Percentiles rank a stretch among this genome's conserved stretches.
Conservation (phyloP, 2,113 vertebrate genomes). For the Plecotus auritus region DNA sequence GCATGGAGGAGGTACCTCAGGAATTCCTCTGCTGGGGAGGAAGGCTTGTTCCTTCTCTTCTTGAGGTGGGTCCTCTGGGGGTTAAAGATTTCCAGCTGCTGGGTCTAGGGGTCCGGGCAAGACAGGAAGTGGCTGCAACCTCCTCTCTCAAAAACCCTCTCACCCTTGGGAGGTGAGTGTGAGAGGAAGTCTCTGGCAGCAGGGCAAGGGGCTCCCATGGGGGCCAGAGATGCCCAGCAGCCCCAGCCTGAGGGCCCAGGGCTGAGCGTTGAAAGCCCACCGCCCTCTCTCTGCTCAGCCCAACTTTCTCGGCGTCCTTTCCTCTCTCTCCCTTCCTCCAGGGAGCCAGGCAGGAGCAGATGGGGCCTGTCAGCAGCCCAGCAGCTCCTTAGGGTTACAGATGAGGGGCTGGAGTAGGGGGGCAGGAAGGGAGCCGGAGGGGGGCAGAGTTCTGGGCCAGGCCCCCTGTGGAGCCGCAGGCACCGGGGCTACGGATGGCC, state of each 20-base stretch:
- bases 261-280: neutral
- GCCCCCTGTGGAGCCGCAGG: neutral
- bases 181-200: neutral
- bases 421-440: neutral
- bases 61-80: neutral
- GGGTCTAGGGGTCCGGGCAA: neutral
- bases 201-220: neutral
- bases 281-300: neutral
- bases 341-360: conserved; percentile 37
- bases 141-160: neutral
- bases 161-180: neutral
- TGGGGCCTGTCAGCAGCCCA: conserved; percentile 6
- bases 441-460: neutral
- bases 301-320: neutral
- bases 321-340: neutral
- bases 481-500: neutral
- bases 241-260: neutral
- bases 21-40: neutral
- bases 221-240: neutral
- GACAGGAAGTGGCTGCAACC: neutral
- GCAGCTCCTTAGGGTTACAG: conserved; percentile 24
- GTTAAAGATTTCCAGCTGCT: neutral
- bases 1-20: neutral
- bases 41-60: neutral
- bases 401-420: neutral